phyloP scores from a whole-genome alignment of 2,888 invertebrate species.

The Drosophila subquinaria region DNA sequence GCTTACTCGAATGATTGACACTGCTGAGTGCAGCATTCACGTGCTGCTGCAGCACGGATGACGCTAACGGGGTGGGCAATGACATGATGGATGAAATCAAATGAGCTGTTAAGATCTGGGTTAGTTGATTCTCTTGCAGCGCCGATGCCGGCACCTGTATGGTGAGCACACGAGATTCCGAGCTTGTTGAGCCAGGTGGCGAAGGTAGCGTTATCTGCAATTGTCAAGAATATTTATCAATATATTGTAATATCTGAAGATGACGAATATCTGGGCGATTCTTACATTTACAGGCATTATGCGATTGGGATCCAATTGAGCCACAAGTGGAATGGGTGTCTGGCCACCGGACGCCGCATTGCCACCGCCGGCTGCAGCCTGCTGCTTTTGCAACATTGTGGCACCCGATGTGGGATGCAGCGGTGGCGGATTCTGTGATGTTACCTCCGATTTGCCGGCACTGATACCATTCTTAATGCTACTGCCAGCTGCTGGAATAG shows the following conservation, averaged over 20 bases:
- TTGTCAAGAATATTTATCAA: no score
- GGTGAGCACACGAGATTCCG: conserved; percentile 91
- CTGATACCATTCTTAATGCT: conserved; percentile 71
- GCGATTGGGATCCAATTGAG: conserved; percentile 86
- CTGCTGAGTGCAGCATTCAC: conserved; percentile 92
- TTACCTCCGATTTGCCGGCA: conserved; percentile 74
- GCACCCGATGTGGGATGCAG: conserved; percentile 77
- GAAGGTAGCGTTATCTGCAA: conserved; percentile 91
- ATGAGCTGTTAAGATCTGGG: conserved; percentile 92
- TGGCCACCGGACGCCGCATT: conserved; percentile 56
- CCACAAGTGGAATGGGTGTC: conserved; percentile 84
- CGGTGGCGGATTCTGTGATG: conserved; percentile 81
- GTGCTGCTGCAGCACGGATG: conserved; percentile 94
- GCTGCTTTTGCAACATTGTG: conserved; percentile 76
- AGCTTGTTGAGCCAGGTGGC: conserved; percentile 90
- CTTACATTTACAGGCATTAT: conserved; percentile 87
- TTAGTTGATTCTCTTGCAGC: conserved; percentile 89
- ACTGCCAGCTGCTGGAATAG: conserved; percentile 33
- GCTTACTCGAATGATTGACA: conserved; percentile 85
- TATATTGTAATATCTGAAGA: neutral
- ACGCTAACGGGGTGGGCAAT: conserved; percentile 92
- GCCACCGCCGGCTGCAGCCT: conserved; percentile 49
- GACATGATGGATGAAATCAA: conserved; percentile 96
- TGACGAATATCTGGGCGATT: conserved; percentile 1
- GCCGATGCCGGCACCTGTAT: conserved; percentile 96